phyloP scores from a whole-genome alignment of 2,797 vertebrate genomes.

The Perodicticus potto region DNA sequence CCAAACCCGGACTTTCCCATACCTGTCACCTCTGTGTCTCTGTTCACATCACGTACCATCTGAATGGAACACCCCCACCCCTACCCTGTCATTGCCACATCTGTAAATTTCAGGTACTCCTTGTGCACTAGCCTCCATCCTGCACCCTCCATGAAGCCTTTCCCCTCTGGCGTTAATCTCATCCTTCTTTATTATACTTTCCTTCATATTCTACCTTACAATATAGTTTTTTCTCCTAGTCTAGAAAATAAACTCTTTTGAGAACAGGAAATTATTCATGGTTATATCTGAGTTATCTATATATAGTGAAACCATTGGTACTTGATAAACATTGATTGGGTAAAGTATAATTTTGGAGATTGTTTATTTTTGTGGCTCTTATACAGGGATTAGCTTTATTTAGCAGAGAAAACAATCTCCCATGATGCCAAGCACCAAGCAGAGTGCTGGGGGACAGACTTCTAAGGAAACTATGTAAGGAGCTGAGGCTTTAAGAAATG shows the following conservation, averaged over 20 bases:
- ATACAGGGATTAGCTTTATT: not conserved
- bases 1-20: not conserved
- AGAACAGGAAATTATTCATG: not conserved
- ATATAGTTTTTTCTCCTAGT: not conserved
- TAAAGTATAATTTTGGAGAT: not conserved
- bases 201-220: not conserved
- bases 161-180: not conserved
- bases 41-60: not conserved
- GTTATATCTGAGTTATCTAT: not conserved
- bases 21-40: not conserved
- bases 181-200: not conserved
- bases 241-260: not conserved
- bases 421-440: not conserved
- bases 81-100: not conserved
- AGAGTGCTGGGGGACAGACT: not conserved
- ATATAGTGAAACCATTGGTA: not conserved
- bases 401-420: not conserved
- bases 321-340: not conserved
- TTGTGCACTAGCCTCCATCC: not conserved
- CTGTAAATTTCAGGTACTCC: not conserved
- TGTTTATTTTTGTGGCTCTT: not conserved
- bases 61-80: not conserved
- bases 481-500: constrained; percentile 17
- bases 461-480: not conserved
- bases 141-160: not conserved